Base-by-base conservation (phyloP, 2,113 vertebrate species). In the Turnix velox region DNA sequence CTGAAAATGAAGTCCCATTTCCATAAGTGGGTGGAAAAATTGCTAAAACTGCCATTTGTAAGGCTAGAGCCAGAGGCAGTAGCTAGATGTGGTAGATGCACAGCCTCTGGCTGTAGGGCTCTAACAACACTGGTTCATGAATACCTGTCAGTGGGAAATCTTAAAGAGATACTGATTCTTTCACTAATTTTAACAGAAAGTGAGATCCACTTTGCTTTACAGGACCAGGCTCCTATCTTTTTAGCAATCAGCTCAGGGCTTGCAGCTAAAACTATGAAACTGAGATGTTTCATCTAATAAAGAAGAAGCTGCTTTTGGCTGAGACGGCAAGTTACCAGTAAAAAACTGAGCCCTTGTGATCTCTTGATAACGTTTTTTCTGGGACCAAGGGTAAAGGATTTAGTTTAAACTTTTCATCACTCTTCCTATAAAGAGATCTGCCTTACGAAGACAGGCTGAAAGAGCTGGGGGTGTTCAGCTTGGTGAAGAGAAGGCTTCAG, bases 131-230 rank as follows among this genome's bases (percentile, higher is more conserved):
- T 22, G 28, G 11, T 30, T 80, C 61, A 12, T 18, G 42, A 71
- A 28, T 7, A 42, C 14, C n/a, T 43, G 7, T 14, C 67, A 27
- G 52, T 22, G 71, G 68, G 28, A 76, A 43, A 62, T 65, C 54
- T 39, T 18, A 52, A 0, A 35, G 28, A 73, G 2, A 45, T 37
- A 0, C 0, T 1, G 0, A 84, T n/a, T 40, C 55, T 49, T 57
- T 14, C 43, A 27, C 1, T 67, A 6, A 37, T 43, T 67, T 71
- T 33, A 67, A 0, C 0, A 59, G 40, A 69, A 82, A 24, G 7
- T 61, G 54, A 48, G 23, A 35, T 18, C 54, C 25, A 3, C 40
- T 51, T 28, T 78, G 28, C 33, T 82, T 58, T 42, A 49, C 49
- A 66, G 12, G 28, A 58, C 18, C 33, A 28, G 49, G 25, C 14